phyloP scores from a whole-genome alignment of 2,797 vertebrate species.

The Melanotaenia trifasciata region DNA sequence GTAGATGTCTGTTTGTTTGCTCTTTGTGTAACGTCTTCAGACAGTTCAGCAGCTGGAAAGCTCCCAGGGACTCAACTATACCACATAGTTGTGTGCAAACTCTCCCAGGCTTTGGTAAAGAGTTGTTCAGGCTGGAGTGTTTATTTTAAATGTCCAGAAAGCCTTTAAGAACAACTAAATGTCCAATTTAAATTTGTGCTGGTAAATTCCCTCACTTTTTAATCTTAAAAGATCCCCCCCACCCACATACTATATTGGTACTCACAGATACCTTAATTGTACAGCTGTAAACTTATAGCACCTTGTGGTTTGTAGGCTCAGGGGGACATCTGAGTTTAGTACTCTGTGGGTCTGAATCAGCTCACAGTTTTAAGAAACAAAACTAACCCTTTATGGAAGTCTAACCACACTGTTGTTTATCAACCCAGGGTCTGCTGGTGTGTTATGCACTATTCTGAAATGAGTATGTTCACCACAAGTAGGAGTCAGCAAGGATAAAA shows the following conservation, averaged over 20 bases:
- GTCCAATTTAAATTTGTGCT: slow-evolving; percentile 43
- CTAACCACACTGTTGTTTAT: slow-evolving; percentile 24
- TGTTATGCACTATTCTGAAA: neutral
- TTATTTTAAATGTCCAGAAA: slow-evolving; percentile 55
- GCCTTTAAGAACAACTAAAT: slow-evolving; percentile 29
- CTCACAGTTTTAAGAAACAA: slow-evolving; percentile 25
- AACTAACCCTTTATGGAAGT: slow-evolving; percentile 38
- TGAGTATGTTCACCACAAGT: neutral
- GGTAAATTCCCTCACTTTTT: slow-evolving; percentile 6
- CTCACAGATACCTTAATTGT: neutral
- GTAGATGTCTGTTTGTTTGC: slow-evolving; percentile 29
- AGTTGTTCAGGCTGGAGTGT: slow-evolving; percentile 44
- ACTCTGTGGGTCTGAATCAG: slow-evolving; percentile 8
- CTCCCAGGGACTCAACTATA: slow-evolving; percentile 32
- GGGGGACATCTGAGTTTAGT: slow-evolving; percentile 6
- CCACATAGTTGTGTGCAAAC: slow-evolving; percentile 32
- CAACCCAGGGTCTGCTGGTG: slow-evolving; percentile 9
- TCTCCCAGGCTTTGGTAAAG: slow-evolving; percentile 59
- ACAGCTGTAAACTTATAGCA: neutral
- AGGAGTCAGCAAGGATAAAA: neutral
- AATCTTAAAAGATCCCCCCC: slow-evolving; percentile 1
- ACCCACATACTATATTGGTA: neutral
- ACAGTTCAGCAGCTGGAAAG: slow-evolving; percentile 27
- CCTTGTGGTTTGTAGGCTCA: slow-evolving; percentile 11
- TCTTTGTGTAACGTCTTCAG: slow-evolving; percentile 34